Conservation (phyloP, 2,797 vertebrate genomes). For the Sebastes kiyomatsui region DNA sequence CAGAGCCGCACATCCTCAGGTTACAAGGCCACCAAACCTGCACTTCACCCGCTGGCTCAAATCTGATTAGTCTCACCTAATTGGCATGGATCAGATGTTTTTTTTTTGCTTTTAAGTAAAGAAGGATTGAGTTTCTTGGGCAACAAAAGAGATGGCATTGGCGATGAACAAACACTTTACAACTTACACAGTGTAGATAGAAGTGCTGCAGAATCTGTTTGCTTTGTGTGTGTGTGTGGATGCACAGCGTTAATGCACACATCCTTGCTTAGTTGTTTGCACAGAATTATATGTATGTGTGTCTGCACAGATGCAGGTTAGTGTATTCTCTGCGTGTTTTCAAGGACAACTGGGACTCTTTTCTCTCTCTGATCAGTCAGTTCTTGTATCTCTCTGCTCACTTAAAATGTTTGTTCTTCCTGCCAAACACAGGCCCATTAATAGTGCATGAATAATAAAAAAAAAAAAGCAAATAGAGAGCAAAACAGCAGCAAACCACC, state of each 20-base stretch:
- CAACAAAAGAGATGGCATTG: background rate
- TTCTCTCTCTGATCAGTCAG: slow-evolving; percentile 57
- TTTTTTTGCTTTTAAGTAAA: slow-evolving; percentile 25
- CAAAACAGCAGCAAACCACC: slow-evolving; percentile 58
- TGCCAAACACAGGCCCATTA: slow-evolving; percentile 66
- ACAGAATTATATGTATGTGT: background rate
- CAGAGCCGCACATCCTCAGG: slow-evolving; percentile 50
- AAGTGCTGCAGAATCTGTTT: slow-evolving; percentile 4
- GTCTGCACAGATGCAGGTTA: slow-evolving; percentile 7
- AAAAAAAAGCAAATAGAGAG: slow-evolving; percentile 54
- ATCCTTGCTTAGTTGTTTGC: slow-evolving; percentile 6
- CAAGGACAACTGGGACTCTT: slow-evolving; percentile 39
- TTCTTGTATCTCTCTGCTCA: slow-evolving; percentile 53
- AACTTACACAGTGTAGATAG: background rate
- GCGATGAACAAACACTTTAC: background rate
- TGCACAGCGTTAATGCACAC: background rate
- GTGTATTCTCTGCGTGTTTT: slow-evolving; percentile 30
- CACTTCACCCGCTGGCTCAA: slow-evolving; percentile 35
- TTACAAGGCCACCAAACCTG: slow-evolving; percentile 59
- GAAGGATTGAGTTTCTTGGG: slow-evolving; percentile 22
- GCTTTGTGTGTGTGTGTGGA: background rate
- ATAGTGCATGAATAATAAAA: slow-evolving; percentile 65
- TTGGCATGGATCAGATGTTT: slow-evolving; percentile 37
- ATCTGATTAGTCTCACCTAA: slow-evolving; percentile 55
- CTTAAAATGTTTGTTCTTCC: slow-evolving; percentile 75